Base-by-base conservation (phyloP, 2,888 invertebrate genomes). In the Sinelater perroti region DNA sequence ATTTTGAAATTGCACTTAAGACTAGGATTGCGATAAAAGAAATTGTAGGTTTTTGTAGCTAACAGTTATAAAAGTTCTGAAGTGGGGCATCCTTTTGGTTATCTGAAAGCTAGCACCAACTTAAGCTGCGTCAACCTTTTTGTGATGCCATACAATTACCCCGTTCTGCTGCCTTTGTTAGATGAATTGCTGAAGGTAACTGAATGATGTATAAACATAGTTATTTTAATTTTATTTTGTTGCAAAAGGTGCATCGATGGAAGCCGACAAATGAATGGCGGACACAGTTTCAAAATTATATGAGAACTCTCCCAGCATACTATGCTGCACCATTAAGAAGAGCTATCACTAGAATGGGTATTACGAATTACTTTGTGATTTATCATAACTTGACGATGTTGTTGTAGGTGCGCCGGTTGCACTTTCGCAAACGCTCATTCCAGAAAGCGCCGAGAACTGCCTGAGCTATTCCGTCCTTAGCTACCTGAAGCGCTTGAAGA, bases 101-200 rank as follows among this genome's bases (percentile, higher is more conserved):
- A 98, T 78, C 79, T 99, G 56, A 98, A 99, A 80, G 94, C 97
- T 0, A 94, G 95, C 65, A 95, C 95, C 3, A 94, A 93, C 73
- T 83, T 97, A 60, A 91, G 89, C 0, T 93, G 95, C 75, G 98
- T 99, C 28, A 97, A 97, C 81, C 81, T 99, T 60, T 97, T 97
- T 79, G 95, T 99, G 3, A 87, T 99, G 85, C 98, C 99, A 17
- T 99, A 99, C 81, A 99, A 99, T 80, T 99, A 98, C 79, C 97
- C 98, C 1, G 90, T 93, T 24, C 79, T 99, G 21, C 79, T 98
- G 71, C 95, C 96, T 0, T 80, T 99, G 6, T 80, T 99, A 18
- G 97, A 97, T 72, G 97, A 98, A 73, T 79, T 97, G 50, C 93
- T 95, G 75, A 95, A 96, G 80, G 88, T 94, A 61, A 67, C 10